Evolutionary conservation across 2,888 invertebrate species (phyloP), one percentile per base, ranked within the genome.

Genomic region (Bombylius major): DNA sequence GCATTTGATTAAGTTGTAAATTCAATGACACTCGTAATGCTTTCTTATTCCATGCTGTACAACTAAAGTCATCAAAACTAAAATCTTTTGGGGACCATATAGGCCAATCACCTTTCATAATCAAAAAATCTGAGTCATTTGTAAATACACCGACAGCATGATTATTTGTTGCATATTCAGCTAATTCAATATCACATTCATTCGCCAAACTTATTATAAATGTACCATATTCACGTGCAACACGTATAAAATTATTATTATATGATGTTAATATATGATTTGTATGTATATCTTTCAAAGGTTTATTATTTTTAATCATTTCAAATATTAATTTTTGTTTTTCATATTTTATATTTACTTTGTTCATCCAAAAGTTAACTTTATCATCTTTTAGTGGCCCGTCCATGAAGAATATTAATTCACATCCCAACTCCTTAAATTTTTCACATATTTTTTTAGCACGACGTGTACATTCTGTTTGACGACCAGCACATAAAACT

Each of bases 101-200:
- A 4, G 53, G 50, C 52, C 52, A 60, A 39, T 58, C 55, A 5
- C 56, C 57, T 13, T 53, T 54, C 55, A 55, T 58, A 47, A 60
- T 55, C 45, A 60, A 36, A 54, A 60, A 60, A 49, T 60, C 58
- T 13, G 60, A 54, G 54, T 60, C 60, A 14, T 11, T n/a, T 14
- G 56, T 50, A 48, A 58, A 34, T 12, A 60, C 50, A 11, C 58
- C 60, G 34, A 55, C 8, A 5, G 57, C 54, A 12, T 46, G 34
- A 7, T 44, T 45, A 45, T 55, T 55, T 11, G 47, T 53, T 4
- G 60, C 60, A 51, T 54, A 57, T n/a, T 56, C 50, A 11, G 57
- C 60, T n/a, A 55, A 47, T 51, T 60, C 60, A 9, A 58, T 13
- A 49, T 60, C 60, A 34, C 60, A 60, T 54, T 58, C 56, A 47